Base-by-base conservation (phyloP, 2,113 vertebrate species). In the Peromyscus californicus region DNA sequence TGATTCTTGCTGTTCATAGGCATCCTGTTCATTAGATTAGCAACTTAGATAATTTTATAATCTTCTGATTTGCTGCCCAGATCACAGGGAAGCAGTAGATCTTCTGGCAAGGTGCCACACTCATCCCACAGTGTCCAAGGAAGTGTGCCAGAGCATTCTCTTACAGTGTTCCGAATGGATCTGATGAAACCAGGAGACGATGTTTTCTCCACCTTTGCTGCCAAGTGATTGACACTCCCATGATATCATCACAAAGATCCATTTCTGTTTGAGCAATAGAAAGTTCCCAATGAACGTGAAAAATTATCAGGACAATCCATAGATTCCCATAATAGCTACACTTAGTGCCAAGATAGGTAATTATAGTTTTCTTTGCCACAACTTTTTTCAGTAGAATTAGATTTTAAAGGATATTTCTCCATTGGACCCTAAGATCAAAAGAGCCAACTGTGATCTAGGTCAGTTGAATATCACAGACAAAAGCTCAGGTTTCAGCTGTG, bases 341-440 rank as follows among this genome's bases (percentile, higher is more conserved):
- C 33, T 94, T 59, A 42, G 36, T 59, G 26, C 54, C 16, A 91
- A 90, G 6, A 54, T 24, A 42, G 1, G 1, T 26, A 83, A 51
- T n/a, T 84, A 69, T 45, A 48, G 45, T 90, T 96, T 89, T 15
- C 67, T 93, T 76, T 83, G 33, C 26, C 57, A 70, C 67, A n/a
- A 85, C 31, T 75, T 39, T 82, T 82, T 91, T 85, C 26, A 95
- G 79, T 85, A 45, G 39, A 97, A 76, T 70, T 39, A 61, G 6
- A 63, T 70, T 95, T 89, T 72, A 70, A 75, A 90, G 61, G 31
- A 54, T 84, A 74, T 63, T 45, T 76, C 63, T 93, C 45, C 36
- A 42, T 29, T 80, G 70, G 57, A 29, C 57, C 61, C 76, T 31
- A 24, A 31, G 54, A 84, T 82, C 8, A 26, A 76, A 90, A 59